phyloP scores from a whole-genome alignment of 1,140 invertebrate species.

The Carposina sasakii region DNA sequence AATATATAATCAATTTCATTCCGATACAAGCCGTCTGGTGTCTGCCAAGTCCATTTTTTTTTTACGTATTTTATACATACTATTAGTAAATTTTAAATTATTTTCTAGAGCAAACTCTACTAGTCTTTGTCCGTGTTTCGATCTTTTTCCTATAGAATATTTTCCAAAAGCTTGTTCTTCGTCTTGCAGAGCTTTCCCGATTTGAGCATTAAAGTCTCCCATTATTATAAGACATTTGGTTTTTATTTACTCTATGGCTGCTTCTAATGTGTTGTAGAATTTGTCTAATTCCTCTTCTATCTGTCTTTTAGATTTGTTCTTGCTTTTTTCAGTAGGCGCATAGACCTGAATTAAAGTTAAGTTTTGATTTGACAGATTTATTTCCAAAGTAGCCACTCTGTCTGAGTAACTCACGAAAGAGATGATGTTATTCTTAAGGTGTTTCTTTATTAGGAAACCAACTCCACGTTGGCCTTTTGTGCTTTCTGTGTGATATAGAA shows the following conservation, averaged over 20 bases:
- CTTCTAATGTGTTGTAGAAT: slow-evolving; percentile 22
- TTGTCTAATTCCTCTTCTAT: slow-evolving; percentile 22
- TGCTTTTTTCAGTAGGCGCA: slow-evolving; percentile 24
- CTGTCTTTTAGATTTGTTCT: too few species aligned
- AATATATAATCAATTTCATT: slow-evolving; percentile 9
- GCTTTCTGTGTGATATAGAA: slow-evolving; percentile 23
- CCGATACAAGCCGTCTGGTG: background rate
- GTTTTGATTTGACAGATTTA: slow-evolving; percentile 19
- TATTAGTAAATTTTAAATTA: slow-evolving; percentile 11
- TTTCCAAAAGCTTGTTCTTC: slow-evolving; percentile 26
- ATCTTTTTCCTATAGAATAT: slow-evolving; percentile 24
- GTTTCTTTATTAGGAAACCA: slow-evolving; percentile 22
- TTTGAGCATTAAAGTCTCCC: slow-evolving; percentile 32
- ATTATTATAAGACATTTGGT: slow-evolving; percentile 23
- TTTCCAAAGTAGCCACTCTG: slow-evolving; percentile 23
- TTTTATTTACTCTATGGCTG: slow-evolving; percentile 16
- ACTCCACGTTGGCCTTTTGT: slow-evolving; percentile 18
- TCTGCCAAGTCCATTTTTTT: background rate
- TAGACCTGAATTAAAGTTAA: slow-evolving; percentile 30
- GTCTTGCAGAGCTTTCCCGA: slow-evolving; percentile 13
- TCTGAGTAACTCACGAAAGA: slow-evolving; percentile 23
- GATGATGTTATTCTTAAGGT: slow-evolving; percentile 25
- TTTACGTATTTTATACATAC: background rate
- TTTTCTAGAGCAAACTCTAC: slow-evolving; percentile 25
- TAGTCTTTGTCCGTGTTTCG: slow-evolving; percentile 26